Conservation (phyloP, 1,140 invertebrate genomes). For the Eriocheir sinensis region DNA sequence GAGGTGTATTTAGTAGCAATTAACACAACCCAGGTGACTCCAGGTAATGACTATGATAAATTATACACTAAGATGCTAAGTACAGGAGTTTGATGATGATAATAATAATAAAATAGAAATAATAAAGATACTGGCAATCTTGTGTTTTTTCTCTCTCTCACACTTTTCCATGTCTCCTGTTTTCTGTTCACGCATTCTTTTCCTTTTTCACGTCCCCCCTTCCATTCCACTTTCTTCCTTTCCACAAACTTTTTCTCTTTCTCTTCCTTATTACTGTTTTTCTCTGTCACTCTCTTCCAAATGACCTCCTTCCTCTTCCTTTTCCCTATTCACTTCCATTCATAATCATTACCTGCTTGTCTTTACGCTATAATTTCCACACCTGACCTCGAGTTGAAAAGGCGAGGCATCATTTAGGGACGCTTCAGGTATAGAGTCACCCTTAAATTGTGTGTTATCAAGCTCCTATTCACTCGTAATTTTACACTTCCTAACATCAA, state of each 20-base stretch:
- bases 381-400: no score
- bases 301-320: neutral
- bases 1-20: no score
- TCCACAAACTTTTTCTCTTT: neutral
- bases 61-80: neutral
- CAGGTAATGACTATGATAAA: neutral
- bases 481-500: no score
- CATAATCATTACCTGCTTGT: no score
- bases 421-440: no score
- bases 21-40: neutral
- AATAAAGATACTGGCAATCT: neutral
- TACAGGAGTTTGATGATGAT: neutral
- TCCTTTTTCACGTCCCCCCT: neutral
- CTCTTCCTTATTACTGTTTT: constrained; percentile 48
- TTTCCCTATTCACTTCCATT: no score
- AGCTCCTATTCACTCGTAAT: no score
- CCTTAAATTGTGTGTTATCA: no score
- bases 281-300: constrained; percentile 2
- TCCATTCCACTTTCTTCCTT: neutral
- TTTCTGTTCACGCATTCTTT: neutral
- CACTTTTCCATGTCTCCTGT: neutral
- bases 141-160: neutral
- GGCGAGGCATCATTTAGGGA: no score
- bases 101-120: neutral
- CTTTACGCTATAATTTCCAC: neutral